Base-by-base conservation (phyloP, 2,797 vertebrate genomes). In the Malurus splendens region DNA sequence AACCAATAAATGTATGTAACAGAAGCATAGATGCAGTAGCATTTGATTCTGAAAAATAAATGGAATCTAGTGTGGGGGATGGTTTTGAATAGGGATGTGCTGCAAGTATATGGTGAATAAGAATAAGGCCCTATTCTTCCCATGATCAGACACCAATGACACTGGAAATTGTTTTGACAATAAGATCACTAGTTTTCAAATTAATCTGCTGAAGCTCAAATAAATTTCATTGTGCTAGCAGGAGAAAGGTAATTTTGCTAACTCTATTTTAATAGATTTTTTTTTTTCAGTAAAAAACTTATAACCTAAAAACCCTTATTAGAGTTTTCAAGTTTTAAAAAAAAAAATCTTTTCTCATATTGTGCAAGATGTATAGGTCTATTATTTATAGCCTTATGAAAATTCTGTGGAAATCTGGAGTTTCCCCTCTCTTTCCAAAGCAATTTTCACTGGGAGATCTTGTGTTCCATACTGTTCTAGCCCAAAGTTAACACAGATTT, bases 111-210 rank as follows among this genome's bases (percentile, higher is more conserved):
- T 0, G 0, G 23, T 70, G 52, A 86, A 62, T 74, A 87, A 65
- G 56, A 79, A 71, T 59, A 82, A 61, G 74, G 14, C 28, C 39
- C 13, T 85, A 52, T 65, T 92, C 38, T 90, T 90, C 61, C 60
- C 30, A 10, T 71, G 65, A 72, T 60, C 54, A 57, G 67, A 91
- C 24, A 77, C 27, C 32, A 72, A 22, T 59, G 77, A 81, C 52
- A 81, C 25, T 77, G 73, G 59, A 81, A 94, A 85, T 81, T 83
- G 66, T 90, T 94, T 82, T 78, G 78, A 83, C 80, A 88, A 65
- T 80, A 87, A 91, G 73, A 84, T 81, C 9, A 1, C 59, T 77
- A 32, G 75, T 61, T 91, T 92, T 90, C 72, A 79, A 78, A 73
- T 65, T 66, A 50, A 86, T 86, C 32, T 85, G 5, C 48, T 60